Evolutionary conservation across 2,888 invertebrate genomes (phyloP).

Genomic region (Folsomia candida): DNA sequence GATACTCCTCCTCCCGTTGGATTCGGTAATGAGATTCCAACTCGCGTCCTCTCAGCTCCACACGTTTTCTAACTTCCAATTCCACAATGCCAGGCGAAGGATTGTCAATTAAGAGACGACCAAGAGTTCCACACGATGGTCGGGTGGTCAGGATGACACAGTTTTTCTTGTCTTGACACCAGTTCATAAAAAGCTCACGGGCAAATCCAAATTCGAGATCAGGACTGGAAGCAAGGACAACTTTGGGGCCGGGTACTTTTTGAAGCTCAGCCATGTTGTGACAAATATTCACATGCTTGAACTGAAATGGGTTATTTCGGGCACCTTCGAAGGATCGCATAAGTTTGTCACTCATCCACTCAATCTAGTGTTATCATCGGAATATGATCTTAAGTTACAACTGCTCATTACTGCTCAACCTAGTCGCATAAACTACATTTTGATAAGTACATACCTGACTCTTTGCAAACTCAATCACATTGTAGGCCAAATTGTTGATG

Average conservation of each 20-base stretch:
- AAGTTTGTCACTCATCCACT: constrained; percentile 99
- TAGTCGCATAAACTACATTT: no score
- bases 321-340: constrained; percentile 89
- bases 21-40: constrained; percentile 58
- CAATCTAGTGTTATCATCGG: constrained; percentile 66
- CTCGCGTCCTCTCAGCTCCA: constrained; percentile 60
- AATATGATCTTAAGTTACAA: no score
- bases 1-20: constrained; percentile 54
- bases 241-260: constrained; percentile 85
- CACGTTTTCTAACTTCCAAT: constrained; percentile 56
- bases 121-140: constrained; percentile 63
- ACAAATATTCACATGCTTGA: constrained; percentile 88
- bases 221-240: constrained; percentile 90
- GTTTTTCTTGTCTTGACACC: constrained; percentile 89
- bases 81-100: constrained; percentile 55
- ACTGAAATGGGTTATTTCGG: constrained; percentile 91
- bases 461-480: constrained; percentile 98
- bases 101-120: constrained; percentile 58
- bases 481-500: constrained; percentile 94
- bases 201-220: constrained; percentile 95
- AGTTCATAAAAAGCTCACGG: constrained; percentile 87
- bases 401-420: neutral
- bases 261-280: constrained; percentile 84
- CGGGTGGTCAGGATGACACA: constrained; percentile 84
- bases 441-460: constrained; percentile 77